Evolutionary conservation across 2,888 invertebrate genomes (phyloP), one percentile per base, ranked within the genome.

Genomic region (Caprella mutica): DNA sequence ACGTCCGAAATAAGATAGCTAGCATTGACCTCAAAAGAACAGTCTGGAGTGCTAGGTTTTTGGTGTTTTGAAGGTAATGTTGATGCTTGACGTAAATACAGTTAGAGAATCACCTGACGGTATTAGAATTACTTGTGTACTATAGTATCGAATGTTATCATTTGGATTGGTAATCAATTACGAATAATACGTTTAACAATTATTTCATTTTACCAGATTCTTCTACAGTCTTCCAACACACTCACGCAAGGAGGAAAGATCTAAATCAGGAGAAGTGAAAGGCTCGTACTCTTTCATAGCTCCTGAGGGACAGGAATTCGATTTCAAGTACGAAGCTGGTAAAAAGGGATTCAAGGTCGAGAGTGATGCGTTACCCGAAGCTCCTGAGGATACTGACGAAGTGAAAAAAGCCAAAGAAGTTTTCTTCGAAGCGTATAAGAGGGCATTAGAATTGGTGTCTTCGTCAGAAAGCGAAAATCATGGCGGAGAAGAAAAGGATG

Each of bases 221-320:
- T 50, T 48, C 44, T 62, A 62, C 58, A 46, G 33, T 1, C 65
- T 64, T 14, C 65, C 65, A 39, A 65, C 65, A 48, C 67, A 66
- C 54, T 62, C 66, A 21, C 57, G 64, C 26, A 57, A 61, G 35
- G 66, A 66, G 35, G 52, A 59, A 50, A 59, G 72, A 59, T 72
- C 73, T 61, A 72, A 71, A 44, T 67, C 68, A 55, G 74, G 74
- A 43, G 73, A 74, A 70, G 73, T 73, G 67, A 69, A 69, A 33
- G 75, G 75, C 23, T 69, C 70, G 63, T 75, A 72, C 71, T 72
- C 74, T 67, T 76, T 75, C 70, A 70, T 75, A 53, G 71, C 74
- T 67, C 75, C 76, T 55, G 70, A 74, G 61, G 76, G 76, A 38
- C 70, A 72, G 65, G 67, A 68, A 64, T 65, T 68, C 66, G 65